Evolutionary conservation across 2,113 vertebrate genomes (phyloP), one percentile per base, ranked within the genome.

Genomic region (Triplophysa rosa): DNA sequence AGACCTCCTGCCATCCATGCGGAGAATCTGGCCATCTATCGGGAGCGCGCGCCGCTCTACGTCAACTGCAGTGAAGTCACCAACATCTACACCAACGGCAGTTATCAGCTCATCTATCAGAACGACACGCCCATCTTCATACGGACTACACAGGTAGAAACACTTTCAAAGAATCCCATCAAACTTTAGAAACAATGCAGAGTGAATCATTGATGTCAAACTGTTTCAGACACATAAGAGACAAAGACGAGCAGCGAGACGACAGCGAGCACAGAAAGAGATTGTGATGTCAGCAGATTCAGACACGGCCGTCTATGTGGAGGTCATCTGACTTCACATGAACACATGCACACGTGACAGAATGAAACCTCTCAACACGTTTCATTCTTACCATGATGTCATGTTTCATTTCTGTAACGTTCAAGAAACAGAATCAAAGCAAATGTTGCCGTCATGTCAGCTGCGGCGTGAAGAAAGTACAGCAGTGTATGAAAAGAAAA

Each of bases 101-200:
- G 92, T 87, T 94, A 93, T 82, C 92, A 94, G 29, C 89, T 93
- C 14, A 83, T 94, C 2, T 94, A 94, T 83, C 91, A 94, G 86
- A 94, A 94, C 87, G 89, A 88, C 80, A 94, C 93, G 0, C 93
- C 93, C 47, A 67, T 85, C 19, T 94, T 94, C 82, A 89, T 93
- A 29, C 90, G 66, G 4, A 88, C 77, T 8, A 90, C 88, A 77
- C 92, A 94, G 90, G 93, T 94, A 84, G 19, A 56, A 26, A 56
- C n/a, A 80, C 62, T 58, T 45, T 45, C 8, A 45, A 11, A 45
- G 42, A 45, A 1, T 11, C 8, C 42, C 42, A 45, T 12, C 42
- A 45, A 37, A 37, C 4, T 0, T 37, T 6, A 6, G 2, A 37
- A 6, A 37, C 33, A 6, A 37, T 6, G 33, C 33, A 61, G 47